Conservation (phyloP, 2,113 vertebrate species). For the Chunga burmeisteri region DNA sequence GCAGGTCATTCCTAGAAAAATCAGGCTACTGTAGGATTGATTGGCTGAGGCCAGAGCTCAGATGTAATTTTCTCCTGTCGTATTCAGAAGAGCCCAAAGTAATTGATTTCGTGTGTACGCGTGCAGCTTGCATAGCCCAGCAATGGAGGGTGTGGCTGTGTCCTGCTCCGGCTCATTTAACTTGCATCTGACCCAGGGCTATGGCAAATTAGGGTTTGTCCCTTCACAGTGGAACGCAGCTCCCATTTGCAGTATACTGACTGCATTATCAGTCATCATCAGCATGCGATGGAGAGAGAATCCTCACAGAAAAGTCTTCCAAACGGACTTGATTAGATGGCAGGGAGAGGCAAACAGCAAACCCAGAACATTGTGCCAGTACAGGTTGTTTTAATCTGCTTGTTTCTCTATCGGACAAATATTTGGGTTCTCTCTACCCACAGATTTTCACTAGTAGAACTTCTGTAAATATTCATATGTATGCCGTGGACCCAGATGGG, state of each 20-base stretch:
- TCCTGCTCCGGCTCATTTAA: constrained; percentile 26
- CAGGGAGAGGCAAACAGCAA: background rate
- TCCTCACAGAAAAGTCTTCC: background rate
- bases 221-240: constrained; percentile 10
- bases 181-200: background rate
- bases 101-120: background rate
- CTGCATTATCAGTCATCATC: constrained; percentile 4
- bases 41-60: constrained; percentile 39
- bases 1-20: constrained; percentile 60
- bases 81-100: constrained; percentile 13
- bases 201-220: constrained; percentile 30
- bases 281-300: background rate
- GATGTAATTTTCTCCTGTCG: constrained; percentile 46
- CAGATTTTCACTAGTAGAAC: background rate
- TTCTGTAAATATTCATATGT: background rate
- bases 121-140: background rate
- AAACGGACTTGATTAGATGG: background rate
- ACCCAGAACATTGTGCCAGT: background rate
- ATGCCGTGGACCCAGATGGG: background rate
- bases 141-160: background rate
- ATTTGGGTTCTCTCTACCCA: background rate
- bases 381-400: constrained; percentile 3
- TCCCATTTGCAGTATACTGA: background rate
- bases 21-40: constrained; percentile 51
- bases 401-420: background rate